A percentile compares a stretch with the other conserved stretches of the same genome.
Evolutionary conservation across 2,888 invertebrate species (phyloP).

Genomic region (Pandemis corylana): DNA sequence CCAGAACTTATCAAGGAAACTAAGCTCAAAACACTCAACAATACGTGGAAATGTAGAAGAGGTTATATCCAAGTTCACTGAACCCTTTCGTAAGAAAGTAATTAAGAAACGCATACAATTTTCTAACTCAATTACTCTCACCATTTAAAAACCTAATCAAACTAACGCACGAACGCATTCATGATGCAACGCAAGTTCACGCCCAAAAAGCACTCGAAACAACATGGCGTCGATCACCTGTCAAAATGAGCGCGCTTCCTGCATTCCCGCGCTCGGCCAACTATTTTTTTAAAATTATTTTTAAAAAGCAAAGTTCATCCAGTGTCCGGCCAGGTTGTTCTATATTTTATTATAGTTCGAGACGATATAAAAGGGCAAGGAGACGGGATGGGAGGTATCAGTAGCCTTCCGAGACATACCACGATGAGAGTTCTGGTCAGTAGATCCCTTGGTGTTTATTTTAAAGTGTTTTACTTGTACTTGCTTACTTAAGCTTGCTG

Average conservation of each 20-base stretch:
- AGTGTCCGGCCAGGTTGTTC: constrained; percentile 55
- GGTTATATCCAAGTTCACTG: neutral
- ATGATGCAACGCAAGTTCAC: constrained; percentile 19
- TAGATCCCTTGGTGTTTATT: constrained; percentile 27
- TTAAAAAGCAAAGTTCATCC: constrained; percentile 53
- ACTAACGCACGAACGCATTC: constrained; percentile 28
- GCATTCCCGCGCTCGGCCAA: constrained; percentile 41
- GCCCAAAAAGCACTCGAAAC: constrained; percentile 22
- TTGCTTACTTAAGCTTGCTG: neutral
- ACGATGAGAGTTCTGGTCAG: constrained; percentile 47
- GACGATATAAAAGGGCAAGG: constrained; percentile 43
- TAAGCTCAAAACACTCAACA: neutral
- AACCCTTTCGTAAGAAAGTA: constrained; percentile 19
- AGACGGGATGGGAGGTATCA: constrained; percentile 41
- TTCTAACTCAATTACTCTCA: constrained; percentile 28
- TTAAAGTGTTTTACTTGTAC: neutral
- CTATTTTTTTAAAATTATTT: constrained; percentile 48
- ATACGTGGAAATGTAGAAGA: neutral
- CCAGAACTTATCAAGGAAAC: too few species aligned
- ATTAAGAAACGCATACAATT: neutral
- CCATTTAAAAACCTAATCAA: constrained; percentile 26
- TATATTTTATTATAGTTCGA: constrained; percentile 29
- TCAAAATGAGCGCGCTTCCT: constrained; percentile 46
- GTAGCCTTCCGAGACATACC: constrained; percentile 44
- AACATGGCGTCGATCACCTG: constrained; percentile 38